phyloP scores from a whole-genome alignment of 2,797 vertebrate species.

The Mergus octosetaceus region DNA sequence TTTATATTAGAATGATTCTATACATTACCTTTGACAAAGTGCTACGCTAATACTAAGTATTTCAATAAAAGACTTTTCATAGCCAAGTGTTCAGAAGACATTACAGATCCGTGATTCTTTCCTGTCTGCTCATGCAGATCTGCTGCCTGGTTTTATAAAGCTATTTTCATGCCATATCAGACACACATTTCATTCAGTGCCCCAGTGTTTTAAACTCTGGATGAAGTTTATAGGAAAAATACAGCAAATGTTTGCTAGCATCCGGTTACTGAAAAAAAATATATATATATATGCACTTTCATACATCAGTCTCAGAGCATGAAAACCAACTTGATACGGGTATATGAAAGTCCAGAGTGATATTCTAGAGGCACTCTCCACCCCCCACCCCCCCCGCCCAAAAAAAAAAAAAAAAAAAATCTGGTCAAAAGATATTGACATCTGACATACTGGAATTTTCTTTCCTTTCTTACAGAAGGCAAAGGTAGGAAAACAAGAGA shows the following conservation, averaged over 20 bases:
- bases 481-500: background rate
- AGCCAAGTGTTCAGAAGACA: background rate
- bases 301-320: background rate
- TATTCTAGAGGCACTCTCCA: background rate
- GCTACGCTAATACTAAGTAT: background rate
- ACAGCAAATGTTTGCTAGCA: background rate
- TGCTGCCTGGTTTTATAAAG: background rate
- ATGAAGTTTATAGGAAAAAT: background rate
- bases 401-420: background rate
- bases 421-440: background rate
- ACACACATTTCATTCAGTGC: background rate
- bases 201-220: background rate
- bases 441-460: background rate
- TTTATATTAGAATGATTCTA: background rate
- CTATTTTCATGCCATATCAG: background rate
- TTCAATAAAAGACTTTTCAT: background rate
- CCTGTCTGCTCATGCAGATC: background rate
- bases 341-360: background rate
- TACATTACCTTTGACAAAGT: background rate
- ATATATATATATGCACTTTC: rapidly evolving
- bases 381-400: no score
- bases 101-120: background rate
- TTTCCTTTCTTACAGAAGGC: background rate
- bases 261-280: background rate
- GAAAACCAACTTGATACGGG: background rate